These are phyloP conservation scores for Pangasius djambal DNA, from an alignment of 2,797 vertebrate species.

Conservation along the genomic window DNA sequence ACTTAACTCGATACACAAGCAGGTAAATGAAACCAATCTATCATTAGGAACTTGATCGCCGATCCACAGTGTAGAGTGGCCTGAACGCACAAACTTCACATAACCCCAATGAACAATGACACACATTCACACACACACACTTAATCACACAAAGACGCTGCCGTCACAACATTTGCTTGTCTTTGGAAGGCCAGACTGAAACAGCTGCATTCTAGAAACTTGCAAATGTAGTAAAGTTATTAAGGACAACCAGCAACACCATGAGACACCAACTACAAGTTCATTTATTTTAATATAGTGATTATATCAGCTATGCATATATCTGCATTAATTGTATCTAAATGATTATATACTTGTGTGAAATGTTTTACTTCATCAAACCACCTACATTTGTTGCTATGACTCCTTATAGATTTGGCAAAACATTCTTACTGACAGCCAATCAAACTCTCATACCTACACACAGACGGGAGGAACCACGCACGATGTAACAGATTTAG, in stretches of 20 bases:
- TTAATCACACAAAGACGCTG: no score
- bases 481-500: not conserved
- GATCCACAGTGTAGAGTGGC: not conserved
- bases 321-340: not conserved
- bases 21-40: conserved; percentile 24
- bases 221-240: not conserved
- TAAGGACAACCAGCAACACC: not conserved
- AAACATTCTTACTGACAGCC: not conserved
- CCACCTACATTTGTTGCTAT: not conserved
- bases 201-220: not conserved
- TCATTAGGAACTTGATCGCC: conserved; percentile 4
- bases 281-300: no score
- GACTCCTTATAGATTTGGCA: not conserved
- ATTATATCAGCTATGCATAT: not conserved
- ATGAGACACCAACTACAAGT: not conserved
- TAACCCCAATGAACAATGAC: not conserved
- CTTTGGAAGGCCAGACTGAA: not conserved
- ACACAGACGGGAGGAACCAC: no score
- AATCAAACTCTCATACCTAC: not conserved
- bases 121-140: not conserved
- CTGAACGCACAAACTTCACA: not conserved
- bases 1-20: conserved; percentile 24
- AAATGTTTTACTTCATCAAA: not conserved
- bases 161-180: not conserved
- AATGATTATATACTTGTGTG: not conserved